phyloP scores from a whole-genome alignment of 2,797 vertebrate species.

The Betta splendens region DNA sequence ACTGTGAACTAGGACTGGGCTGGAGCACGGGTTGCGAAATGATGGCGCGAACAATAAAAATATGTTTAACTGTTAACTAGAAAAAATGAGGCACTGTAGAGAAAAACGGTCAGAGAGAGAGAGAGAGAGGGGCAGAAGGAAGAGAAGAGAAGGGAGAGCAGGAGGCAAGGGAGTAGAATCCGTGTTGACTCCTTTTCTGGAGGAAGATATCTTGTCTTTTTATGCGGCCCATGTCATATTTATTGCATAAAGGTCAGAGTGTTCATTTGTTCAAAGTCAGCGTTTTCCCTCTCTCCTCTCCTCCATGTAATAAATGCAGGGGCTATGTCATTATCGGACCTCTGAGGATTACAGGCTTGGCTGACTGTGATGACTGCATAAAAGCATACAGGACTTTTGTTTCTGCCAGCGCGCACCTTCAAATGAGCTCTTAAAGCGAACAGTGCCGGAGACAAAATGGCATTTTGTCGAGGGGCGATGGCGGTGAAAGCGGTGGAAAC shows the following conservation, averaged over 20 bases:
- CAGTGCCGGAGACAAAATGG: constrained; percentile 60
- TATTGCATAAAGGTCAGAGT: constrained; percentile 91
- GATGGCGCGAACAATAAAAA: constrained; percentile 39
- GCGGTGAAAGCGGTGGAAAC: constrained; percentile 4
- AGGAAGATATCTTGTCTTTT: constrained; percentile 92
- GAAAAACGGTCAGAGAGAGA: constrained; percentile 2
- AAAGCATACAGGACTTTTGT: constrained; percentile 84
- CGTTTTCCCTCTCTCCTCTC: constrained; percentile 83
- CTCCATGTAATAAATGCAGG: constrained; percentile 87
- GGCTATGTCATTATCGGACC: constrained; percentile 86
- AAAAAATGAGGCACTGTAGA: constrained; percentile 9
- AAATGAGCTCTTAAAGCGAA: constrained; percentile 76
- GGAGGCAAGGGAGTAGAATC: constrained; percentile 80
- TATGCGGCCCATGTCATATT: constrained; percentile 91
- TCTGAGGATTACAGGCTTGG: constrained; percentile 86
- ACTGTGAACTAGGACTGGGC: constrained; percentile 28
- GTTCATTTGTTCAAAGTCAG: constrained; percentile 91
- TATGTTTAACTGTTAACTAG: constrained; percentile 42
- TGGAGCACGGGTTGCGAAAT: constrained; percentile 31
- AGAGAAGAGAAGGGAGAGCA: constrained; percentile 47
- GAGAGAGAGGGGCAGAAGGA: constrained; percentile 30
- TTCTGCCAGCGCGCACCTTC: constrained; percentile 76
- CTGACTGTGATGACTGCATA: constrained; percentile 86
- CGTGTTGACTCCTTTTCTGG: constrained; percentile 90
- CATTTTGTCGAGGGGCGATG: constrained; percentile 52